Percentiles rank a stretch among this genome's conserved stretches.
These are phyloP conservation scores for Hypercompe scribonia DNA, from an alignment of 2,888 invertebrate genomes.

Conservation along the genomic window DNA sequence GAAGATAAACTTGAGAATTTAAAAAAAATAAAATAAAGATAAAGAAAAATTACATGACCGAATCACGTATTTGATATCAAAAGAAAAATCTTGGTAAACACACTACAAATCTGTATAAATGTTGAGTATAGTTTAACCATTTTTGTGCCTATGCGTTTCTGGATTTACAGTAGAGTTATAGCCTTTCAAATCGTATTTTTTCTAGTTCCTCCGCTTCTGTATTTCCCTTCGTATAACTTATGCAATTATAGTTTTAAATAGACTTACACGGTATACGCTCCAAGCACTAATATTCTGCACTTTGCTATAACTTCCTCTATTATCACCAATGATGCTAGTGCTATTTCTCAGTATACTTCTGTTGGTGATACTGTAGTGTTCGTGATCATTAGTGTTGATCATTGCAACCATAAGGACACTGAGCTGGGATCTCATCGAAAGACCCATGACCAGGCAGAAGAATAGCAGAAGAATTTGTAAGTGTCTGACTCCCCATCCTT, in stretches of 20 bases:
- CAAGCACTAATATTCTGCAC: not conserved
- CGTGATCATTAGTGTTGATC: constrained; percentile 17
- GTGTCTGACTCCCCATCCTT: constrained; percentile 3
- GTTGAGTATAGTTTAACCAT: too few species aligned
- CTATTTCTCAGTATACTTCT: not conserved
- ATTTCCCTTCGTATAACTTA: not conserved
- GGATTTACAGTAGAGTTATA: too few species aligned
- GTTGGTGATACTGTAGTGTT: not conserved
- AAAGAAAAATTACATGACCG: too few species aligned
- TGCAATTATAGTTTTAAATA: not conserved
- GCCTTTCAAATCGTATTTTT: too few species aligned
- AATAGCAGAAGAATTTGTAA: constrained; percentile 5
- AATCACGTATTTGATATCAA: too few species aligned
- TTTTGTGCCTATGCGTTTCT: too few species aligned
- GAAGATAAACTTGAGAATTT: too few species aligned
- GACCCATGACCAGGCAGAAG: constrained; percentile 10
- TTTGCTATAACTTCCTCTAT: not conserved
- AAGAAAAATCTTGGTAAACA: too few species aligned
- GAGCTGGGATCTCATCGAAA: constrained; percentile 35
- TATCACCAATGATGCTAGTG: not conserved
- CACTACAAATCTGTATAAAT: too few species aligned
- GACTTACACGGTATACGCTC: constrained; percentile 11
- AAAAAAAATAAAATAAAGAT: too few species aligned
- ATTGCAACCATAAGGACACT: constrained; percentile 45
- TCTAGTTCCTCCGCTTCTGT: too few species aligned